Base-by-base conservation (phyloP, 2,888 invertebrate genomes). In the Nemapogon koenigi region DNA sequence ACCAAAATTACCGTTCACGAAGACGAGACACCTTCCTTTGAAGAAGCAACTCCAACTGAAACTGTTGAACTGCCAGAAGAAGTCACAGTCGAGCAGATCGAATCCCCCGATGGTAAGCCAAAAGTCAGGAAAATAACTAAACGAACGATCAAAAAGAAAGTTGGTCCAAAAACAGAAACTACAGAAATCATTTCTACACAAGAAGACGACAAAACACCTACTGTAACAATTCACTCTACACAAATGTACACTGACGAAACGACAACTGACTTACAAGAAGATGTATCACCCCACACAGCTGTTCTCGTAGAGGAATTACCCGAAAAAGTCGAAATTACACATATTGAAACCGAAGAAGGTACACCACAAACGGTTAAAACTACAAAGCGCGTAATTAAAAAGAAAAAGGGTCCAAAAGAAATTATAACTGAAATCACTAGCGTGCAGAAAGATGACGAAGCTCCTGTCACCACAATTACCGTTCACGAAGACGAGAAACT, bases 371-470 rank as follows among this genome's bases (percentile, higher is more conserved):
- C 38, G 2, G 35, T 49, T 1, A 53, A 50, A 38, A 52, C 49
- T 1, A 46, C 36, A 4, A 55, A 46, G 32, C 46, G 43, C 2
- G 37, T 54, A 4, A 51, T 66, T 13, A 59, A 53, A 40, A 76
- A 69, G 45, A 60, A 58, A 27, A 56, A 60, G 41, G 62, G 67
- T 7, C 56, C 48, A 13, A 50, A 48, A 32, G 45, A 52, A 48
- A 62, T 57, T 59, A 65, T 63, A 42, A 72, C 53, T 46, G 63
- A 61, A 55, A 71, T 68, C 50, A 66, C 63, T 41, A 60, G 52
- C 44, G 50, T 42, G 53, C 16, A 44, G 53, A n/a, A 66, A 61
- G 49, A 57, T 14, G 28, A 28, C 17, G 49, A 49, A 37, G 37
- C 26, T 10, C 38, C 43, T 16, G 25, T 37, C 2, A 48, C 41